A percentile compares a stretch with the other conserved stretches of the same genome.
Conservation (phyloP, 2,888 invertebrate genomes). For the Xanthorhoe designata region DNA sequence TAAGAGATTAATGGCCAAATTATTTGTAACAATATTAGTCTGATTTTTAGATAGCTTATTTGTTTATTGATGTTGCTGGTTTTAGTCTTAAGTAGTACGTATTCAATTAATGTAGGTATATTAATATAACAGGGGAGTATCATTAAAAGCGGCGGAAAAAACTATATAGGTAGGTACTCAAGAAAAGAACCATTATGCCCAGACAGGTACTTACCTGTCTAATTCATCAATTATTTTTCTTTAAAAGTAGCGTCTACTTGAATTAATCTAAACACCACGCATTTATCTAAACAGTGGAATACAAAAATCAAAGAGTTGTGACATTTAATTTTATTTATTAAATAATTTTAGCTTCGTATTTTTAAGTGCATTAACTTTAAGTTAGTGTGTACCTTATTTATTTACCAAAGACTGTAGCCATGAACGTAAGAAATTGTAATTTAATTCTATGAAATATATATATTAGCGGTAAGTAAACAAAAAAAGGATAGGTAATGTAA, state of each 20-base stretch:
- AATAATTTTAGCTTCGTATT: slow-evolving; percentile 11
- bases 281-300: neutral
- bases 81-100: slow-evolving; percentile 3
- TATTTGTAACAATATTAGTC: slow-evolving; percentile 23
- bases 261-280: neutral
- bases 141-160: neutral
- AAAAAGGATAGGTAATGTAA: neutral
- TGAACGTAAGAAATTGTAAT: neutral
- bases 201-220: neutral
- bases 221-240: neutral
- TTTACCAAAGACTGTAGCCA: slow-evolving; percentile 31
- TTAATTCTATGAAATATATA: neutral
- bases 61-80: slow-evolving; percentile 9
- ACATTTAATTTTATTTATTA: no score
- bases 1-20: slow-evolving; percentile 20
- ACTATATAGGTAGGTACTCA: neutral
- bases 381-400: neutral
- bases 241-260: neutral
- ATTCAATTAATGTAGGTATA: neutral
- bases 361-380: slow-evolving; percentile 4
- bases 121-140: neutral
- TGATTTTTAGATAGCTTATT: slow-evolving; percentile 20
- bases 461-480: neutral
- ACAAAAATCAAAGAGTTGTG: slow-evolving; percentile 19
- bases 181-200: neutral